These are phyloP conservation scores for Pararge aegeria DNA, from an alignment of 1,140 invertebrate genomes.

Conservation along the genomic window DNA sequence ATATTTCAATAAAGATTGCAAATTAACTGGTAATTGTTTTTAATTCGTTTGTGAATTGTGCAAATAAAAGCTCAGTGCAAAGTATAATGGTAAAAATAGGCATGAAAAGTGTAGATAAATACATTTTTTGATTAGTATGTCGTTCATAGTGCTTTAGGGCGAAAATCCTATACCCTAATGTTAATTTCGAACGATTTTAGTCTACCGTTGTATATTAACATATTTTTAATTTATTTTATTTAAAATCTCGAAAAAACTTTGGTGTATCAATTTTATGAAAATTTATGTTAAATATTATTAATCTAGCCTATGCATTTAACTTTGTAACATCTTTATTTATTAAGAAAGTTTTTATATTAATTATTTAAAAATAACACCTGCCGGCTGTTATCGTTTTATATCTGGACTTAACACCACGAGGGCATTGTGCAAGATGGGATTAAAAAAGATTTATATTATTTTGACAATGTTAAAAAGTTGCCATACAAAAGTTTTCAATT, in stretches of 20 bases:
- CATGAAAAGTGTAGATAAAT: neutral
- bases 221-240: neutral
- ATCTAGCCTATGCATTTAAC: neutral
- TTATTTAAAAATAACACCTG: too few species aligned
- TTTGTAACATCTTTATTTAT: neutral
- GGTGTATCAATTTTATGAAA: neutral
- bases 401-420: too few species aligned
- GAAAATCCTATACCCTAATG: too few species aligned
- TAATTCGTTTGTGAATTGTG: neutral
- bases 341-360: neutral
- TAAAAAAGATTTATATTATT: too few species aligned
- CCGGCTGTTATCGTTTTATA: neutral
- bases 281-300: neutral
- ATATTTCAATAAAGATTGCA: too few species aligned
- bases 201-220: too few species aligned
- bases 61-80: neutral
- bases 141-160: too few species aligned
- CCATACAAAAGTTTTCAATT: too few species aligned
- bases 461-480: too few species aligned
- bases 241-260: neutral
- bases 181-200: too few species aligned
- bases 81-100: neutral
- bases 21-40: neutral
- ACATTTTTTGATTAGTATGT: too few species aligned
- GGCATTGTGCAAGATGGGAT: too few species aligned